Base-by-base conservation (phyloP, 2,888 invertebrate genomes). In the Lasioglossum zephyrum region DNA sequence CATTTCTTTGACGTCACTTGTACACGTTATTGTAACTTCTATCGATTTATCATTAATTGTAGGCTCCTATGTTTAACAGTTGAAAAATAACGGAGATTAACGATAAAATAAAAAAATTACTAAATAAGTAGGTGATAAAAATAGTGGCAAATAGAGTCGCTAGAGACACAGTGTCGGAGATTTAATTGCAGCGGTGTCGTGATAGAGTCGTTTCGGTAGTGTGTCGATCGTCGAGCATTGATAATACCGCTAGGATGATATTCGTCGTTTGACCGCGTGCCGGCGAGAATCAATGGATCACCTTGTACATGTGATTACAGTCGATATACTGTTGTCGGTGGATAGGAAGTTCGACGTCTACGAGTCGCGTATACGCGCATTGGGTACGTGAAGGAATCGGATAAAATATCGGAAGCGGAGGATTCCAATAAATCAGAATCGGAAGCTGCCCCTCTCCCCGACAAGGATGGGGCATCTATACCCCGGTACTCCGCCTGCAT, bases 351-450 rank as follows among this genome's bases (percentile, higher is more conserved):
- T 77, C 80, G 78, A 86, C 84, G 87, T 82, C 83, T 81, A 79
- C 75, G 77, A 82, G 83, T 77, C 85, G 85, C 81, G 81, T 82
- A 78, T 81, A 75, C 76, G 82, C 79, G 79, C 85, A 84, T 72
- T 81, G 63, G 79, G 81, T 91, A 92, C 92, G 90, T 92, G 91
- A 88, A 91, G 88, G 92, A 90, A 92, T 92, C 91, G 91, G 90
- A 90, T 92, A 92, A 90, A 91, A 93, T 93, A 93, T 93, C 92
- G 94, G 93, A 94, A 94, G 93, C 91, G 89, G 87, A 90, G 93
- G 92, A 94, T 94, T 94, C 92, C 93, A 93, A 94, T 94, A 94
- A 94, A 94, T 94, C 94, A 94, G 93, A 93, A 94, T 94, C 94
- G 94, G 94, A 94, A 94, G 94, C 93, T 90, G 86, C 90, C 92